phyloP scores from a whole-genome alignment of 2,888 invertebrate genomes.

The Polydrusus pterygomalis region DNA sequence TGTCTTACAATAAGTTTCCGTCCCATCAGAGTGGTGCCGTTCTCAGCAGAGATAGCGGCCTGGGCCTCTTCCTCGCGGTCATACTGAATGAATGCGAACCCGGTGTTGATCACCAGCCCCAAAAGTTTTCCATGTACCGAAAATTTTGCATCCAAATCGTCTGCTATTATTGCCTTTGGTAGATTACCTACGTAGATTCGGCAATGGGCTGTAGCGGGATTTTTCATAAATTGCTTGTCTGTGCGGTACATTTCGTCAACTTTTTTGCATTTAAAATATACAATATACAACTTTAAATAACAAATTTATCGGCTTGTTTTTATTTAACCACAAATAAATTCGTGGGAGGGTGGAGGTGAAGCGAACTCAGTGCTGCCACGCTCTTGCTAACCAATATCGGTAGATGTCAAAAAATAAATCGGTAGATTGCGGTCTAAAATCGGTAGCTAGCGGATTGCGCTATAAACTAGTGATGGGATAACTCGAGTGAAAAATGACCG shows the following conservation, averaged over 20 bases:
- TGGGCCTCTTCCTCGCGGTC: conserved; percentile 84
- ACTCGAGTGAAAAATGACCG: no score
- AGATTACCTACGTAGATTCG: conserved; percentile 90
- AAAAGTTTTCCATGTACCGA: conserved; percentile 81
- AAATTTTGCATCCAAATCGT: conserved; percentile 85
- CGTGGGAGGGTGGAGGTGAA: no score
- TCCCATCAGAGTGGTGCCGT: conserved; percentile 83
- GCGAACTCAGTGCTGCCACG: no score
- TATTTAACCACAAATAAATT: neutral
- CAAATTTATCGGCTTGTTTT: neutral
- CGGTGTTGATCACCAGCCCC: conserved; percentile 83
- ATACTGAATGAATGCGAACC: conserved; percentile 93
- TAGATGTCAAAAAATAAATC: no score
- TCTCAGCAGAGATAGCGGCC: conserved; percentile 82
- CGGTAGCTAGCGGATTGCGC: no score
- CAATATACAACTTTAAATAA: neutral
- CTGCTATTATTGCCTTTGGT: conserved; percentile 75
- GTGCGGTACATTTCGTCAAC: conserved; percentile 68
- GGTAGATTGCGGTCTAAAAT: no score
- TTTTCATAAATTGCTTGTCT: conserved; percentile 77
- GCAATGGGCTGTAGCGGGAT: conserved; percentile 83
- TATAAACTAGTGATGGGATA: no score
- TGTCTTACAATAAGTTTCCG: conserved; percentile 81
- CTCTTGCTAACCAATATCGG: no score
- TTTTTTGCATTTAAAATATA: neutral